These are phyloP conservation scores for Falco concolor DNA, from an alignment of 2,797 vertebrate species.

Conservation along the genomic window DNA sequence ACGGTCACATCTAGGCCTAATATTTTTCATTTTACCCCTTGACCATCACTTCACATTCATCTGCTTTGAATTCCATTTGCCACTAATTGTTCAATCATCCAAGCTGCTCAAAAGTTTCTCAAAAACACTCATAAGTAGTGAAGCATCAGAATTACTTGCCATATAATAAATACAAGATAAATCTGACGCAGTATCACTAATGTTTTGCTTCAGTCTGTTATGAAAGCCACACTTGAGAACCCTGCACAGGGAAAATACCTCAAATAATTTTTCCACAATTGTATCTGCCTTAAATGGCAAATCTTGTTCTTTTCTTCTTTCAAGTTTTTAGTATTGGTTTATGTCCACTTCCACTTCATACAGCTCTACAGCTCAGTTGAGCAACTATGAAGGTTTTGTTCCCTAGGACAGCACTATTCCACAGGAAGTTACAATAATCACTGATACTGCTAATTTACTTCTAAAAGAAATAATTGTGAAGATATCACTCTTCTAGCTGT, in stretches of 20 bases:
- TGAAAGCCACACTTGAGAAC: not conserved
- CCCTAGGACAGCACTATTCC: not conserved
- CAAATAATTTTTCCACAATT: not conserved
- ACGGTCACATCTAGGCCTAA: not conserved
- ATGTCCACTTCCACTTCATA: not conserved
- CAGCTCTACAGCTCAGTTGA: not conserved
- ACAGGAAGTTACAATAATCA: not conserved
- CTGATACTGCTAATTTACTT: not conserved
- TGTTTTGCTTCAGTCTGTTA: not conserved
- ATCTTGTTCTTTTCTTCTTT: not conserved
- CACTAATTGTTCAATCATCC: not conserved
- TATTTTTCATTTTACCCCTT: not conserved
- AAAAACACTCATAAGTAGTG: not conserved
- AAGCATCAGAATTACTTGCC: not conserved
- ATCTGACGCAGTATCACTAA: not conserved
- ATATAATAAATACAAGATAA: not conserved
- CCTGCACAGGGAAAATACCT: not conserved
- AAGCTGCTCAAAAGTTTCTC: not conserved
- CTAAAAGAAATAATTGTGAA: not conserved
- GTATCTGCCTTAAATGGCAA: not conserved
- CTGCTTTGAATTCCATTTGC: not conserved
- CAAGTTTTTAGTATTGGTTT: not conserved
- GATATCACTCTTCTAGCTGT: not conserved
- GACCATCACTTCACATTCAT: not conserved
- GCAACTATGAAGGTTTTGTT: not conserved